Evolutionary conservation across 2,797 vertebrate species (phyloP), one percentile per base, ranked within the genome.

Genomic region (Scolopax bukidnonensis): DNA sequence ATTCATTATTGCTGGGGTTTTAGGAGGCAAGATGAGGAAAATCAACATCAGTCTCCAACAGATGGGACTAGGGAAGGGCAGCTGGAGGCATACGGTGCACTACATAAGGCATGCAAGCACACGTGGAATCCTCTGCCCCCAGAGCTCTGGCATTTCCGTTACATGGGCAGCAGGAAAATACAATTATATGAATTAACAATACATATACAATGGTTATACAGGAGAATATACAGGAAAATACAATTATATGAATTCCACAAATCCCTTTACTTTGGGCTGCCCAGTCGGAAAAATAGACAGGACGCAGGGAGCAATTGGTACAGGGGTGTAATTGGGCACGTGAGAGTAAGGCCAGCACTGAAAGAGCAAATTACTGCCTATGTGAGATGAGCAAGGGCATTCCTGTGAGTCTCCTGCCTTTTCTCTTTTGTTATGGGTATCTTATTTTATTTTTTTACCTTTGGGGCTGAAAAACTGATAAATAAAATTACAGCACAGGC

Each of bases 1-100:
- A 91, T 96, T 96, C 91, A 96, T 95, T 56, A 67, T 45, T 64
- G 41, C 78, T n/a, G 68, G 43, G 28, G 11, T 94, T 94, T 91
- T 65, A 45, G 84, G 79, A 94, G 85, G 65, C 84, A 70, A 67
- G 68, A 91, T 69, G 83, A 93, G 84, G 64, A 87, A 81, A 96
- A 92, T 38, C 73, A 93, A 73, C 94, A 79, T 79, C 82, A 75
- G 0, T 50, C 74, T 89, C 85, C 71, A 79, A 84, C 96, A 97
- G 97, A 96, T 96, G 96, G 97, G 92, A 74, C 50, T 12, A 6
- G 85, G 25, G 91, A 67, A 83, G 75, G 91, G 85, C 95, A 96
- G 97, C 97, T 96, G 96, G 87, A 48, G 96, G 94, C 94, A 15
- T 5, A 69, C 50, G 3, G 81, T 65, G 91, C 57, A 15, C 94